Base-by-base conservation (phyloP, 1,140 invertebrate species). In the Gyrodactylus bullatarudis region DNA sequence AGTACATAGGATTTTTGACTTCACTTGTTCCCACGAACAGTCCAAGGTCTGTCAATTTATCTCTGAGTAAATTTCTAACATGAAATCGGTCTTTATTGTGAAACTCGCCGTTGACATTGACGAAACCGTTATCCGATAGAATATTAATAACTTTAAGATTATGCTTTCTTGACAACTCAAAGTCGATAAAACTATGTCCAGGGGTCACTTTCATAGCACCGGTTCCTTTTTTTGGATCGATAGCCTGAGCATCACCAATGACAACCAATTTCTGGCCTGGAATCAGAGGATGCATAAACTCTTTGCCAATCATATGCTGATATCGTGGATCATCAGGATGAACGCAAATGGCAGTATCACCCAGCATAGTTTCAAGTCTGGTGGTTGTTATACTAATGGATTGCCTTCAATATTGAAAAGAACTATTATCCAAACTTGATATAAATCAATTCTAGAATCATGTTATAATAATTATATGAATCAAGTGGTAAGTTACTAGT, bases 361-460 rank as follows among this genome's bases (percentile, higher is more conserved):
- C 93, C 0, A 99, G 82, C 91, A 98, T 97, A 0, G 94, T 98
- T 84, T 98, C 93, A 26, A 96, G 85, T 79, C 92, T 86, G 20
- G 93, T 98, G 1, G 94, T 99, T 1, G 93, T 91, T 23, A 98
- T 90, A 74, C 90, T 83, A 71, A 98, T 84, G 81, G 88, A 88
- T 75, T 89, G 86, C 21, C 23, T 69, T 8, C 20, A 54, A 54
- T 8, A 54, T 54, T 54, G 8, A 54, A 54, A n/a, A 54, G 34
- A 54, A 54, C 34, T 16, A 16, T 54, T 16, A 54, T n/a, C n/a
- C n/a, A n/a, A n/a, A n/a, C n/a, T n/a, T n/a, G n/a, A n/a, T n/a
- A n/a, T n/a, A n/a, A n/a, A n/a, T n/a, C n/a, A n/a, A n/a, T n/a
- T n/a, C n/a, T n/a, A n/a, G n/a, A n/a, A n/a, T n/a, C n/a, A n/a